Evolutionary conservation across 2,113 vertebrate genomes (phyloP), one percentile per base, ranked within the genome.

Genomic region (Aegotheles bennettii): DNA sequence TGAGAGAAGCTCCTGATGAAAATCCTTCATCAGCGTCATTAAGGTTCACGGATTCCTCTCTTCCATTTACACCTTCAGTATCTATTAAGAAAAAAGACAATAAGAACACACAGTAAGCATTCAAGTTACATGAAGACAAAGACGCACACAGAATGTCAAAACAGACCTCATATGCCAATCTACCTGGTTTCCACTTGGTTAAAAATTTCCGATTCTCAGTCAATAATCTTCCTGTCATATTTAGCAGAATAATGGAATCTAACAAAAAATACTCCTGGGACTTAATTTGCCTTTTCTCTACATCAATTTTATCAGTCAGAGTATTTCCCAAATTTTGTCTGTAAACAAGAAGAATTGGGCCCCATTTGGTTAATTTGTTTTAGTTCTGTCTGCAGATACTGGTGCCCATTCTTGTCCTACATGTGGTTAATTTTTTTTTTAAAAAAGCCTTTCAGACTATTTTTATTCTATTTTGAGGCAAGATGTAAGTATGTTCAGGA

Each of bases 1-100:
- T 99, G 97, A 99, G 99, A 23, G 99, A 99, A 23, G 99, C 99
- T 85, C 99, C 99, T 3, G 99, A 99, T 80, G 99, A 99, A 98
- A 99, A 99, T 43, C 99, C 99, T 97, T 99, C 99, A 38, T 99
- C 99, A 28, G 99, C 99, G 97, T 99, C 99, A 71, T 99, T 99
- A 65, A 99, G 85, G 95, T 98, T 99, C 97, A 99, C 96, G 74
- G 98, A 99, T 38, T 99, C 99, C 35, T 99, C 99, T 78, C 98
- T 99, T 74, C 98, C 98, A 61, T 99, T 99, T 96, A 99, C 92
- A 73, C 98, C 98, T 26, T 99, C 99, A 61, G 97, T 92, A 84
- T 99, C 99, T 99, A 97, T 95, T 94, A 78, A 63, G n/a, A 60
- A 87, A 89, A 84, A 73, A 75, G n/a, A 45, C 94, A 94, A 95